Evolutionary conservation across 2,797 vertebrate species (phyloP), one percentile per base, ranked within the genome.

Genomic region (Hyperoplus lanceolatus): DNA sequence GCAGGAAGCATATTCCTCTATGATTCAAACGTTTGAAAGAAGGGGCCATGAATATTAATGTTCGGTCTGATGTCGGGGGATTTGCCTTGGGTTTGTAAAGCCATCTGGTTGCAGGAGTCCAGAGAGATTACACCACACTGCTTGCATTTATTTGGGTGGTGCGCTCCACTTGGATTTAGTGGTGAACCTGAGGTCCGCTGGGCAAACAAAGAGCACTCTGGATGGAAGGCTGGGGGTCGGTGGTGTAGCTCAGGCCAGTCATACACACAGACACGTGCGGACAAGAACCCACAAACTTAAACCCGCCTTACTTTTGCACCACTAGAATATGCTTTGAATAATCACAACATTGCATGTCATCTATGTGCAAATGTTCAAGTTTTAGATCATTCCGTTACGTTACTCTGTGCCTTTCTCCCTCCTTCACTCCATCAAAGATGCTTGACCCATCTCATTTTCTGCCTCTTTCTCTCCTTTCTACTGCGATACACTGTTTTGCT

Each of bases 1-100:
- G 48, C 29, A 51, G 54, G 71, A 80, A 87, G 84, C 73, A 66
- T 75, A 80, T 78, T 83, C 64, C 59, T 76, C 63, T 65, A 72
- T 88, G 83, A 90, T 79, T 87, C 83, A 83, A 86, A 84, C 75
- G 75, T 69, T 72, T 90, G 70, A 86, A 63, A 59, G 78, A 77
- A 63, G 63, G 49, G 48, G 51, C 88, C 75, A 89, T 91, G 85
- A 90, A 93, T 93, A 92, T 89, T 88, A 81, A 90, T 87, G 54
- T 21, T 76, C 66, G 41, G 49, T 80, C 71, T 75, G 82, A 85
- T 81, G 75, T 91, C 75, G 51, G 53, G 79, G 72, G 81, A 57
- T 75, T 29, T 80, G 77, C 75, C 82, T 62, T 70, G 60, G 67
- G 72, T 76, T 70, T 68, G 54, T 61, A 66, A 63, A 85, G 69